Evolutionary conservation across 2,113 vertebrate genomes (phyloP), one percentile per base, ranked within the genome.

Genomic region (Alexandromys fortis): DNA sequence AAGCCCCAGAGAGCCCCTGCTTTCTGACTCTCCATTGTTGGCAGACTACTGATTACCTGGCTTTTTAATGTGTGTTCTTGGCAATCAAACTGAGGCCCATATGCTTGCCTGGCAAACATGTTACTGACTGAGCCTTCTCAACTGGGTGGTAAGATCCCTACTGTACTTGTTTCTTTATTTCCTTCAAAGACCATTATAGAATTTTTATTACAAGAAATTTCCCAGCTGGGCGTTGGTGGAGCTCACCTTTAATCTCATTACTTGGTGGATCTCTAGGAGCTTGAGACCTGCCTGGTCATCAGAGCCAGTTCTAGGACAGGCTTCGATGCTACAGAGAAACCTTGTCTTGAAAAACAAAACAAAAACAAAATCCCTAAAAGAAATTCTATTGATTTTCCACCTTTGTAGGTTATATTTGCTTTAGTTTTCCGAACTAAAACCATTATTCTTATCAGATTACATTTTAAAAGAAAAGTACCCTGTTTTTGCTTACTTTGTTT

Each of bases 371-470:
- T 58, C 78, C 24, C 26, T 89, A 38, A 91, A 89, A 96, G 75
- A 93, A 96, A 83, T 26, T 7, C 5, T 78, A 88, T 86, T 94
- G 89, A 92, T 96, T 85, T 92, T 94, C 81, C 28, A 85, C n/a
- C n/a, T 79, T 86, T 70, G 85, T 76, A 63, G 45, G 14, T 94
- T 78, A 70, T 63, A 47, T 96, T 96, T 95, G 61, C 65, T 85
- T 85, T 67, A 61, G 70, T 96, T 3, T 42, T 93, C 65, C 78
- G 63, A 92, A 24, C 68, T 47, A 83, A 67, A 89, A 26, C 28
- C 92, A 55, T 93, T 89, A 49, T 93, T 85, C 92, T 75, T 92
- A 33, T 82, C 28, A 78, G 49, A 78, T 95, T 92, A 68, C 55
- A 75, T 85, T 94, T 92, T 68, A 52, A 86, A 95, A 90, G 24